Conservation (phyloP, 1,140 invertebrate genomes). For the Yoshiicerus persimilis region DNA sequence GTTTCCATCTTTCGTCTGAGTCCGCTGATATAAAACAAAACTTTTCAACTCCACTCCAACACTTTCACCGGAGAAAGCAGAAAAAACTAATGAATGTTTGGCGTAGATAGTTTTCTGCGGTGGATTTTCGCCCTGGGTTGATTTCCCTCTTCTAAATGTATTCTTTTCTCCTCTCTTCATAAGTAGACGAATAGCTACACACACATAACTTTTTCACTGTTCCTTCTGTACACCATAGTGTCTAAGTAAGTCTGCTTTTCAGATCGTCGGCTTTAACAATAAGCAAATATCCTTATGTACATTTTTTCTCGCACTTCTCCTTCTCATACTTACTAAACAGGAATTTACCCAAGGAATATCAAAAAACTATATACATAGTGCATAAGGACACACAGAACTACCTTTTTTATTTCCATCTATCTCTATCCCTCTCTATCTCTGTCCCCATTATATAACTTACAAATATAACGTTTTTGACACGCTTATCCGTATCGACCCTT, state of each 20-base stretch:
- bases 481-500: background rate
- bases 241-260: background rate
- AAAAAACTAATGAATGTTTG: slow-evolving; percentile 19
- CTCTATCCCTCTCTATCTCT: background rate
- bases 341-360: background rate
- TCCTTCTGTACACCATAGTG: background rate
- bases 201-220: background rate
- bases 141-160: slow-evolving; percentile 2
- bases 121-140: slow-evolving; percentile 2
- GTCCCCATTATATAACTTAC: background rate
- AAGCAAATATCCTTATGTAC: background rate
- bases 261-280: background rate
- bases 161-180: background rate
- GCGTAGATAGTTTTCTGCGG: slow-evolving; percentile 18
- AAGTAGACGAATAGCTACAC: background rate
- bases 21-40: slow-evolving; percentile 9
- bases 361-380: background rate
- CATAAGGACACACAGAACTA: background rate
- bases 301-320: background rate
- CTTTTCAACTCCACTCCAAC: slow-evolving; percentile 18
- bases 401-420: background rate
- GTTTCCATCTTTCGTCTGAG: background rate
- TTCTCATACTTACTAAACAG: background rate
- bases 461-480: background rate
- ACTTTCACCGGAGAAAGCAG: slow-evolving; percentile 6